These are phyloP conservation scores for Cactoblastis cactorum DNA, from an alignment of 2,888 invertebrate genomes.

Conservation along the genomic window DNA sequence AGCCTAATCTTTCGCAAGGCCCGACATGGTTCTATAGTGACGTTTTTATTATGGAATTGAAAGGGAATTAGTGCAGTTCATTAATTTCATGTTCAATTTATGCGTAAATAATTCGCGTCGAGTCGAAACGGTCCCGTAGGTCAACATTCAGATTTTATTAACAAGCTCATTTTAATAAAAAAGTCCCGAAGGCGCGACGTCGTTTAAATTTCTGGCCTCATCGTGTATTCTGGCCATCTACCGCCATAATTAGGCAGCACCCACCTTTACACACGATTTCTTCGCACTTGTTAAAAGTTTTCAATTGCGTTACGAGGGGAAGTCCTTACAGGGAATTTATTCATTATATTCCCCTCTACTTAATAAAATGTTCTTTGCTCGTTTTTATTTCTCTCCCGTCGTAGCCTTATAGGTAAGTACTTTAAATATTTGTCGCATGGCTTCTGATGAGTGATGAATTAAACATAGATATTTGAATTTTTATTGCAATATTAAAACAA, in stretches of 20 bases:
- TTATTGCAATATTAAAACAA: constrained; percentile 45
- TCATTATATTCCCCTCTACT: constrained; percentile 71
- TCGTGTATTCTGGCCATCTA: constrained; percentile 64
- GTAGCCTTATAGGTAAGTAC: constrained; percentile 61
- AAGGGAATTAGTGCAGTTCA: constrained; percentile 19
- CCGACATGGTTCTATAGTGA: not conserved
- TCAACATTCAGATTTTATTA: constrained; percentile 57
- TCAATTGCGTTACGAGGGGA: constrained; percentile 75
- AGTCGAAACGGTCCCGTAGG: constrained; percentile 36
- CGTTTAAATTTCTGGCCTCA: constrained; percentile 69
- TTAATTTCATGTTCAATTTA: constrained; percentile 35
- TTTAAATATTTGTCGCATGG: constrained; percentile 74
- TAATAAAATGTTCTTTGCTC: constrained; percentile 73
- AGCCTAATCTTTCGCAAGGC: constrained; percentile 7
- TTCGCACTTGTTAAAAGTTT: constrained; percentile 78
- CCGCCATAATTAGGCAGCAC: constrained; percentile 66
- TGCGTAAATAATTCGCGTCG: constrained; percentile 18
- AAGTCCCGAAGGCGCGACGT: constrained; percentile 29
- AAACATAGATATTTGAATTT: constrained; percentile 63
- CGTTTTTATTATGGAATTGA: constrained; percentile 9
- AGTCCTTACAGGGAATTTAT: constrained; percentile 72
- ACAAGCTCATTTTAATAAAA: constrained; percentile 63
- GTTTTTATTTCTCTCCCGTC: constrained; percentile 49
- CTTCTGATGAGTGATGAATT: constrained; percentile 70
- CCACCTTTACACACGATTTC: constrained; percentile 78